Base-by-base conservation (phyloP, 2,888 invertebrate species). In the Maniola hyperantus region DNA sequence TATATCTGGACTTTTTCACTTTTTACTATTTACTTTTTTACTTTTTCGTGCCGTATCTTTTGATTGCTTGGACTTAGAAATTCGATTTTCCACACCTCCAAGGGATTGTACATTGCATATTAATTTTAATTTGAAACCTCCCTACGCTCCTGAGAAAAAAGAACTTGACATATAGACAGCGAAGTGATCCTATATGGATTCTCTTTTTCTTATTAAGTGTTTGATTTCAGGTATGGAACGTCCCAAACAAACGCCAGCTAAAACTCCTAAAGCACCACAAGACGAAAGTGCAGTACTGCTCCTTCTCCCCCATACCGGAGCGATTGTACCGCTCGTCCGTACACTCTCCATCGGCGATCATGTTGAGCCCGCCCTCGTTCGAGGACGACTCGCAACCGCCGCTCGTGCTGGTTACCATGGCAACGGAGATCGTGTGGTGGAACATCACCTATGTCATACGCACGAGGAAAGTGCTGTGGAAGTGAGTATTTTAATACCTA, bases 401-500 rank as follows among this genome's bases (percentile, higher is more conserved):
- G 0, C 70, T 92, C 4, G 92, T 94, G 39, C 81, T 94, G 44
- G 90, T 94, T 6, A 93, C 93, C 20, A 87, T 94, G 80, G 93
- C 93, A 0, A 87, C 94, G 1, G 93, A 94, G 78, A 89, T 94
- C 34, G 93, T 93, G 0, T 94, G 93, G 93, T 94, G 94, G 94
- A 91, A 94, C 74, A 77, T 93, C 36, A 84, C 87, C 0, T 82
- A 85, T 59, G 70, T 89, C 53, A 83, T 88, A 67, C 83, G 82
- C 60, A 76, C 82, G 18, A 79, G 81, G 5, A 62, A 55, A 13
- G 63, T 33, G 20, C 39, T 63, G 34, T 63, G 63, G 63, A 63
- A 46, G 63, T 63, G 13, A 63, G 63, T 63, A 26, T 46, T 44
- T 0, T 26, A 26, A 36, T 36, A 7, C 7, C 34, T 34, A 36